Conservation (phyloP, 2,888 invertebrate species). For the Odontomyia ornata region DNA sequence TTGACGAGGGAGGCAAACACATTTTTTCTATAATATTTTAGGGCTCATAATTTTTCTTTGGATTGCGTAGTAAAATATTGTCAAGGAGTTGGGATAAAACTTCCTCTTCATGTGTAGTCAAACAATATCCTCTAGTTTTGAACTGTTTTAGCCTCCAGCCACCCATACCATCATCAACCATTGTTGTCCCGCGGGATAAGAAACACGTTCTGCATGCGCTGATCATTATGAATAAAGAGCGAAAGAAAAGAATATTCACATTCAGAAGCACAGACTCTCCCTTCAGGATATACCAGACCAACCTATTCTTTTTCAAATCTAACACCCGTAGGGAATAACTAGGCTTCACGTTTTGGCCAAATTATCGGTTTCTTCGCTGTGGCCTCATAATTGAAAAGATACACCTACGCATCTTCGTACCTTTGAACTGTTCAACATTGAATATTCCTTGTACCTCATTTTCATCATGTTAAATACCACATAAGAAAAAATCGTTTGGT, state of each 20-base stretch:
- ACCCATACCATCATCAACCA: background rate
- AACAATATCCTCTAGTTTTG: no score
- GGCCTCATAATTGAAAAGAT: slow-evolving; percentile 28
- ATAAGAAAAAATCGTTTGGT: background rate
- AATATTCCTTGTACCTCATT: background rate
- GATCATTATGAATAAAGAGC: slow-evolving; percentile 6
- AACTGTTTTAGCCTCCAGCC: background rate
- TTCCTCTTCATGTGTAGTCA: no score
- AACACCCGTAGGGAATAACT: background rate
- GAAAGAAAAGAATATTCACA: background rate
- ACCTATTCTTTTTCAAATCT: background rate
- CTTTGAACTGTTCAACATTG: background rate
- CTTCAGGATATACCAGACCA: background rate
- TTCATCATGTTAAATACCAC: background rate
- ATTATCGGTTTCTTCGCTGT: slow-evolving; percentile 23
- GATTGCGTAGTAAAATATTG: no score
- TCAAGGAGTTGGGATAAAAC: no score
- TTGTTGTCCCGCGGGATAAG: slow-evolving; percentile 14
- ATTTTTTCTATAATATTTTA: no score
- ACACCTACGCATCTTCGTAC: slow-evolving; percentile 1
- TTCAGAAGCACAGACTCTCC: background rate
- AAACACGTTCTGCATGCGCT: background rate
- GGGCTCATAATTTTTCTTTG: no score
- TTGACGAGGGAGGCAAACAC: no score
- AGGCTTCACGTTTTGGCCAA: background rate